Evolutionary conservation across 1,140 invertebrate species (phyloP).

Genomic region (Drosophila kepulauana): DNA sequence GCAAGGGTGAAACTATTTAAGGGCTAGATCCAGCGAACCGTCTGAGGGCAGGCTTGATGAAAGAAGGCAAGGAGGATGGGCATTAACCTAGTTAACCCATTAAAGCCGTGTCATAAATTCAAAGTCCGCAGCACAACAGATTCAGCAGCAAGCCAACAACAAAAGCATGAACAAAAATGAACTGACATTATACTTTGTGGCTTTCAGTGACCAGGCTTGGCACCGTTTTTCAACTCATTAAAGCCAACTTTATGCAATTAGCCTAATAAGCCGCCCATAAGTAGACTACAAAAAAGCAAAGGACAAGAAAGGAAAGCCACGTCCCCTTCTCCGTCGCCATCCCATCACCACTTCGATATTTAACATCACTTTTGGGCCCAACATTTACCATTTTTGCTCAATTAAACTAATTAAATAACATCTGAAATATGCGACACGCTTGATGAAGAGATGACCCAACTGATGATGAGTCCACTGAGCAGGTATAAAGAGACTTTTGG

Average conservation of each 20-base stretch:
- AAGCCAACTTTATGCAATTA: slow-evolving; percentile 82
- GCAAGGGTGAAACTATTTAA: slow-evolving; percentile 31
- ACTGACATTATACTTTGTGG: slow-evolving; percentile 51
- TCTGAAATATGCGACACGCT: slow-evolving; percentile 54
- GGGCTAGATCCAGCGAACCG: slow-evolving; percentile 15
- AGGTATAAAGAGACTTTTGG: not conserved
- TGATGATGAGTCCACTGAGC: slow-evolving; percentile 1
- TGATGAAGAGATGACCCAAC: slow-evolving; percentile 24
- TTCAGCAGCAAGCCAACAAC: slow-evolving; percentile 15
- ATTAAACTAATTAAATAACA: slow-evolving; percentile 72
- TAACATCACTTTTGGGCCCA: slow-evolving; percentile 59
- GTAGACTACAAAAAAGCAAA: slow-evolving; percentile 41
- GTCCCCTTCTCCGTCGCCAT: too few relatives aligned
- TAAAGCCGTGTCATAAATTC: slow-evolving; percentile 79
- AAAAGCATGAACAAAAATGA: slow-evolving; percentile 17
- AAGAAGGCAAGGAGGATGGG: slow-evolving; percentile 51
- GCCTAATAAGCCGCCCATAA: slow-evolving; percentile 75
- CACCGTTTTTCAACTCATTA: slow-evolving; percentile 80
- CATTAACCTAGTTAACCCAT: slow-evolving; percentile 76
- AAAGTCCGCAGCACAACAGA: slow-evolving; percentile 59
- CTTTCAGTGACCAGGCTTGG: slow-evolving; percentile 58
- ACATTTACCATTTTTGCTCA: slow-evolving; percentile 69
- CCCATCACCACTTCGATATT: slow-evolving; percentile 34
- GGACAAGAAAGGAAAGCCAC: not conserved
- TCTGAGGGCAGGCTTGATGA: slow-evolving; percentile 2